Conservation (phyloP, 2,888 invertebrate species). For the Orthonychiurus folsomi region DNA sequence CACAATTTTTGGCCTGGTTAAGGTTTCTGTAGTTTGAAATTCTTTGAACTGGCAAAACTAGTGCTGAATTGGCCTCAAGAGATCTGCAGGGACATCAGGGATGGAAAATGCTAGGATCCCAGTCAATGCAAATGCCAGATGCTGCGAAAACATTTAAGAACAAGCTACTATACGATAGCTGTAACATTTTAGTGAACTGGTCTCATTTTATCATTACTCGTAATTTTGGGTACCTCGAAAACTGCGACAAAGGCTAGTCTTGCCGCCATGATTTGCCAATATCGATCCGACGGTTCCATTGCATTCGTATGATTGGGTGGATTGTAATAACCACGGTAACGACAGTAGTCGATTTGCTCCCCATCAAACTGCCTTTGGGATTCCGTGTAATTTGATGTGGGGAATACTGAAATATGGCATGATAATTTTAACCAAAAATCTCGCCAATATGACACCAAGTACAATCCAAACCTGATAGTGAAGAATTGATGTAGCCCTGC, state of each 20-base stretch:
- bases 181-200: no score
- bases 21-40: no score
- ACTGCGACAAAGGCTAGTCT: background rate
- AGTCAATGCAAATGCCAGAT: slow-evolving; percentile 4
- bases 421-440: no score
- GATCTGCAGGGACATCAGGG: background rate
- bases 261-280: slow-evolving; percentile 8
- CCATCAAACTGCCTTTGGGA: background rate
- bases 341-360: background rate
- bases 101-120: slow-evolving; percentile 1
- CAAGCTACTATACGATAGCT: no score
- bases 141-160: background rate
- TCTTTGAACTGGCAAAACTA: no score
- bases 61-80: background rate
- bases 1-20: no score
- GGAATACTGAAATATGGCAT: background rate
- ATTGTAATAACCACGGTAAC: slow-evolving; percentile 5
- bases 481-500: slow-evolving; percentile 4
- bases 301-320: background rate
- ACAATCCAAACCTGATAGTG: background rate
- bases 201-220: no score
- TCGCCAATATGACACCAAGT: background rate
- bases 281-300: background rate
- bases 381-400: background rate
- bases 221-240: slow-evolving; percentile 7